phyloP scores from a whole-genome alignment of 2,888 invertebrate genomes.

The Iselma pallidipennis region DNA sequence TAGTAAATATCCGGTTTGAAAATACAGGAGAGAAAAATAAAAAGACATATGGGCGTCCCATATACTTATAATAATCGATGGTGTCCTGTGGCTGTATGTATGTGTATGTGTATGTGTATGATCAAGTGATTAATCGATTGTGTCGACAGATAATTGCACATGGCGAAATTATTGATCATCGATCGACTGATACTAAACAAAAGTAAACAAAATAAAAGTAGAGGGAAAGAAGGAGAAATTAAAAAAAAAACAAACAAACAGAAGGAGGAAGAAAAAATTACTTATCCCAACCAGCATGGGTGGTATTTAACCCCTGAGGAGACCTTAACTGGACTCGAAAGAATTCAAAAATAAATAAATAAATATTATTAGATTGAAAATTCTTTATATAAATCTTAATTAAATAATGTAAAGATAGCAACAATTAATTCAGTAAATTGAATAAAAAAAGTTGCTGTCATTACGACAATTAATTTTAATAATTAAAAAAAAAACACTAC shows the following conservation, averaged over 20 bases:
- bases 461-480: no score
- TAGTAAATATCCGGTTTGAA: background rate
- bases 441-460: no score
- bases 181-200: background rate
- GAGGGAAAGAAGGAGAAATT: background rate
- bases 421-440: no score
- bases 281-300: background rate
- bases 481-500: background rate
- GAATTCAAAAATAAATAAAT: background rate
- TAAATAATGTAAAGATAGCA: background rate
- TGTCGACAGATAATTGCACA: constrained; percentile 7
- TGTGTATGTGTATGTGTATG: background rate
- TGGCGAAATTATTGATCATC: constrained; percentile 3
- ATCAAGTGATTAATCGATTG: constrained; percentile 5
- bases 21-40: background rate
- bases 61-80: background rate
- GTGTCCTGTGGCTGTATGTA: background rate
- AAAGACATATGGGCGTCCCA: background rate
- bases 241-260: background rate
- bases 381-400: background rate
- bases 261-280: background rate
- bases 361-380: background rate
- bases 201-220: background rate
- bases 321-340: background rate
- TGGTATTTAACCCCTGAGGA: background rate